Conservation (phyloP, 1,140 invertebrate genomes). For the Penaeus chinensis region DNA sequence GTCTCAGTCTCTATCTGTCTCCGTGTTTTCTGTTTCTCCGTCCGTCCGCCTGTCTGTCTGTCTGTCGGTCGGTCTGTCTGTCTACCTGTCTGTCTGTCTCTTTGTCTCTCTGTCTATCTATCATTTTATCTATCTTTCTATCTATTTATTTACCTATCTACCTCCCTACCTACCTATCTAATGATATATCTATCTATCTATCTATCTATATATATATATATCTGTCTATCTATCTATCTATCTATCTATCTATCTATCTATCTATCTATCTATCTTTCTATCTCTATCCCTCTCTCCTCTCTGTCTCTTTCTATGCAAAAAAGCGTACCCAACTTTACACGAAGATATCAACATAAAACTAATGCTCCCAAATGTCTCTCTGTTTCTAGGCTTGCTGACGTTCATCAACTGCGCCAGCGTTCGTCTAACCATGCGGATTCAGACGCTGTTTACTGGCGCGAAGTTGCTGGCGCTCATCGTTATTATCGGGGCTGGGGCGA, state of each 20-base stretch:
- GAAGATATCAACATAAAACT: not conserved
- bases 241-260: not conserved
- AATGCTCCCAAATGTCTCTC: slow-evolving; percentile 5
- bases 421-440: slow-evolving; percentile 88
- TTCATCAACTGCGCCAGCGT: slow-evolving; percentile 90
- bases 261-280: not conserved
- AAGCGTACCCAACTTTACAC: not conserved
- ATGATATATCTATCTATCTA: not conserved
- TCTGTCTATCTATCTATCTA: not conserved
- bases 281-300: not conserved
- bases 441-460: slow-evolving; percentile 89
- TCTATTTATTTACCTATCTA: not conserved
- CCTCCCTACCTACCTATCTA: not conserved
- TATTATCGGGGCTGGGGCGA: slow-evolving; percentile 74
- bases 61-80: too few relatives aligned
- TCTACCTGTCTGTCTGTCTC: not conserved
- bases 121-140: too few relatives aligned
- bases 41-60: too few relatives aligned
- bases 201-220: not conserved
- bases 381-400: slow-evolving; percentile 81
- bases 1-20: too few relatives aligned
- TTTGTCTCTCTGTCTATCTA: too few relatives aligned
- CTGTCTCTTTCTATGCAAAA: not conserved
- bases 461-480: slow-evolving; percentile 85
- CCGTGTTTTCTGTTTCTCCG: too few relatives aligned